Evolutionary conservation across 23 tunicate species (phyloP).

Genomic region (Halocynthia roretzi): DNA sequence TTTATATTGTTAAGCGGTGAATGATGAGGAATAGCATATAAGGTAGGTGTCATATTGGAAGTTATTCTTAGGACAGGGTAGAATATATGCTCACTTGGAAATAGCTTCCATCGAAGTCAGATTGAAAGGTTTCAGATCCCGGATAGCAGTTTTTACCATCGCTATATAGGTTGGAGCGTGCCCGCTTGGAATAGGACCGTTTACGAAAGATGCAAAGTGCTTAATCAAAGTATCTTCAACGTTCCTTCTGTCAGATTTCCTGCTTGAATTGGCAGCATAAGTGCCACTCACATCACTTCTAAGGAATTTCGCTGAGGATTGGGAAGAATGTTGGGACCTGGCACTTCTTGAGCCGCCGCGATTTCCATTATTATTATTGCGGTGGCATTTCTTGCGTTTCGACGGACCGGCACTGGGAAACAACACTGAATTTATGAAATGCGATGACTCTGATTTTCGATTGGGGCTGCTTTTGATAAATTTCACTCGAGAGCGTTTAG

Average conservation of each 20-base stretch:
- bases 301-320: too few relatives aligned
- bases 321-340: neutral
- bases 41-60: too few relatives aligned
- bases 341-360: neutral
- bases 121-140: slow-evolving; percentile 55
- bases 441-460: too few relatives aligned
- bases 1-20: too few relatives aligned
- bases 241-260: neutral
- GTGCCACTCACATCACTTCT: neutral
- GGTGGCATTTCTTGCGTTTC: neutral
- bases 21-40: too few relatives aligned
- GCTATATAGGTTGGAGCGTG: slow-evolving; percentile 62
- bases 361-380: neutral
- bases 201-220: neutral
- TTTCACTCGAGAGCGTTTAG: too few relatives aligned
- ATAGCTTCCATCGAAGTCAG: slow-evolving; percentile 53
- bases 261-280: neutral
- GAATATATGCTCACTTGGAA: slow-evolving; percentile 45
- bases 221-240: neutral
- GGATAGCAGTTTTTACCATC: slow-evolving; percentile 88
- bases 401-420: slow-evolving; percentile 14
- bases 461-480: too few relatives aligned
- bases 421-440: neutral
- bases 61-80: neutral
- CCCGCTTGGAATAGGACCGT: slow-evolving; percentile 46